Evolutionary conservation across 2,113 vertebrate genomes (phyloP).

Genomic region (Morphnarchus princeps): DNA sequence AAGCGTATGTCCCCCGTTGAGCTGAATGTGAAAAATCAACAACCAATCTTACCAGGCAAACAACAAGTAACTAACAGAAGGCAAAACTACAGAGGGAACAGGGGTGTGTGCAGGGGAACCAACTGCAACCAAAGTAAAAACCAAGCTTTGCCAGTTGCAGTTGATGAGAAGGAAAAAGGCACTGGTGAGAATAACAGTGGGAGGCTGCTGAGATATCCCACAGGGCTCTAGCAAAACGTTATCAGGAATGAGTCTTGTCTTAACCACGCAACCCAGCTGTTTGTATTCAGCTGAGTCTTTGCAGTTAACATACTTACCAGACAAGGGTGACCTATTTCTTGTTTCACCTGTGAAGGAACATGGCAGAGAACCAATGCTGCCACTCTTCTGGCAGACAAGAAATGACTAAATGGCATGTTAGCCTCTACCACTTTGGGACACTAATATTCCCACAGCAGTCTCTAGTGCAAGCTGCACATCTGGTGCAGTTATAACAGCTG

Average conservation of each 20-base stretch:
- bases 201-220: neutral
- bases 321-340: neutral
- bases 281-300: neutral
- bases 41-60: neutral
- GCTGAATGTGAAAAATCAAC: neutral
- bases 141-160: neutral
- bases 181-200: neutral
- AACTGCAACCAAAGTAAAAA: neutral
- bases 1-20: neutral
- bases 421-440: fast-evolving
- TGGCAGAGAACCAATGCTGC: neutral
- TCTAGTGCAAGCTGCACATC: neutral
- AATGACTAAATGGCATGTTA: fast-evolving
- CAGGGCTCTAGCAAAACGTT: neutral
- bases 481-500: conserved; percentile 16
- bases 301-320: neutral
- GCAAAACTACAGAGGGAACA: neutral
- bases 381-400: neutral
- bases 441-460: neutral
- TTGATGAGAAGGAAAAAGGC: neutral
- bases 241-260: neutral
- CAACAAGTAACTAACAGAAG: neutral
- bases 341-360: neutral
- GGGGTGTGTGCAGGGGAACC: too few relatives aligned
- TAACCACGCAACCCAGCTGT: neutral